Evolutionary conservation across 2,113 vertebrate species (phyloP).

Genomic region (Scolopax mira): DNA sequence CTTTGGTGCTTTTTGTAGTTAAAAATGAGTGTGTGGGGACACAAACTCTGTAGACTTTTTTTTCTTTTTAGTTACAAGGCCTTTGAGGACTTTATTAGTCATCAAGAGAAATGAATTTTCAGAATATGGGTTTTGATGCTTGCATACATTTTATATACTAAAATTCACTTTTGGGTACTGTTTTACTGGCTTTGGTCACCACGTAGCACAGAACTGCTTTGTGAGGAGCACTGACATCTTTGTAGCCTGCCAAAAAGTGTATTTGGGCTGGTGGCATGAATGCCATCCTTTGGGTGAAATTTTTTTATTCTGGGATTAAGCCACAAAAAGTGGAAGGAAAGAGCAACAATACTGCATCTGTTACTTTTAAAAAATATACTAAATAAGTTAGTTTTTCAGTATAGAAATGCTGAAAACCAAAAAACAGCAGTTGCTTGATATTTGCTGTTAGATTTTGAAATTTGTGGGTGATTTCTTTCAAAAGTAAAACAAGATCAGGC

Average conservation of each 20-base stretch:
- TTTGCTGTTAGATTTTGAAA: not conserved
- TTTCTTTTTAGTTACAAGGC: not conserved
- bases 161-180: not conserved
- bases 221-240: not conserved
- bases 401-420: not conserved
- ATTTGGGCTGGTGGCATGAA: not conserved
- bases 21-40: not conserved
- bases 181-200: not conserved
- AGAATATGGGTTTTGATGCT: not conserved
- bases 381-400: not conserved
- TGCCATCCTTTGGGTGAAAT: not conserved
- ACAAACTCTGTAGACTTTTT: not conserved
- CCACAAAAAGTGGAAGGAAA: not conserved
- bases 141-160: not conserved
- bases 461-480: not conserved
- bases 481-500: not conserved
- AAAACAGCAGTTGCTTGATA: not conserved
- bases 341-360: not conserved
- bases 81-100: not conserved
- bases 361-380: not conserved
- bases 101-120: not conserved
- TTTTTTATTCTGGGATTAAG: slow-evolving; percentile 1
- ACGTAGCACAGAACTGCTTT: not conserved
- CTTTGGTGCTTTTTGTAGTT: not conserved
- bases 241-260: not conserved